A percentile compares a stretch with the other conserved stretches of the same genome.
Conservation (phyloP, 2,797 vertebrate genomes). For the Syncerus caffer region DNA sequence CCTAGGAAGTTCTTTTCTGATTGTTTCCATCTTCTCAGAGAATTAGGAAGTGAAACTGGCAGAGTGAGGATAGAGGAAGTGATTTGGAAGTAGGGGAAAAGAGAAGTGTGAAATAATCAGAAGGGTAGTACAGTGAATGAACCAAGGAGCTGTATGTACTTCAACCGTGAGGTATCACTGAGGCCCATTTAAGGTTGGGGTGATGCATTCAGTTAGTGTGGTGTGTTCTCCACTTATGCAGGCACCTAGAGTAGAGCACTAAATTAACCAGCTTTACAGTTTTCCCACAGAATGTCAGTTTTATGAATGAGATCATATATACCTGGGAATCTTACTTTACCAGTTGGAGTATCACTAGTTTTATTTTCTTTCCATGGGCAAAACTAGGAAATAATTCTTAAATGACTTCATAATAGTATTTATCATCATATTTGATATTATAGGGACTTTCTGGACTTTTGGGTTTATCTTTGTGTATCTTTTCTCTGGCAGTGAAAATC, state of each 20-base stretch:
- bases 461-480: background rate
- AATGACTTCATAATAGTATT: background rate
- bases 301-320: background rate
- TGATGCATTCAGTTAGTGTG: background rate
- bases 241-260: background rate
- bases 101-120: background rate
- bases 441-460: background rate
- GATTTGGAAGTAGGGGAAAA: background rate
- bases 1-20: background rate
- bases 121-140: background rate
- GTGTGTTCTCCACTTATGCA: background rate
- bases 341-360: background rate
- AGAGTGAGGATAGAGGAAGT: background rate
- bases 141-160: too few species aligned
- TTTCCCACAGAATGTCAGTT: background rate
- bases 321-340: background rate
- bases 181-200: background rate
- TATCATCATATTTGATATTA: background rate
- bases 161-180: background rate
- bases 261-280: background rate
- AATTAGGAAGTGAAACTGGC: background rate
- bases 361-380: background rate
- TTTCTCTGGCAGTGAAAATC: slow-evolving; percentile 12
- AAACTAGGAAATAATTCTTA: background rate
- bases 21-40: background rate